Percentiles rank a stretch among this genome's conserved stretches.
Evolutionary conservation across 2,888 invertebrate genomes (phyloP).

Genomic region (Melipona bicolor): DNA sequence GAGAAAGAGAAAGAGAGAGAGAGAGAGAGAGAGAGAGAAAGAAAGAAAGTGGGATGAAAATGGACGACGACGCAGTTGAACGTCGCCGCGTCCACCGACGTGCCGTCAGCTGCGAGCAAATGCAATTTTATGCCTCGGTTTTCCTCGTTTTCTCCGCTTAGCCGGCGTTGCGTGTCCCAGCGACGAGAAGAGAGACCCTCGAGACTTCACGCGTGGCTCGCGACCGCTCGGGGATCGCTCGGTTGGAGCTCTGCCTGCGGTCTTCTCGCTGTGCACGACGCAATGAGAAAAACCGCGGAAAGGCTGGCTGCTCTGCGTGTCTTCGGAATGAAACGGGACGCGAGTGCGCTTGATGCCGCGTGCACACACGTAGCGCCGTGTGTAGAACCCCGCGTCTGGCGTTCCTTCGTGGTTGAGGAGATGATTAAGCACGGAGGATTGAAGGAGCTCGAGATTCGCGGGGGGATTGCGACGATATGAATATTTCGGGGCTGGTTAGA

Average conservation of each 20-base stretch:
- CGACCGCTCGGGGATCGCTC: constrained; percentile 32
- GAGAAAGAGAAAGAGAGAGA: background rate
- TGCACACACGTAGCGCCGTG: background rate
- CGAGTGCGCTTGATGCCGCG: background rate
- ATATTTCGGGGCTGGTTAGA: background rate
- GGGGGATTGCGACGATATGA: background rate
- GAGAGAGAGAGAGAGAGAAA: no score
- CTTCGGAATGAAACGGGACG: background rate
- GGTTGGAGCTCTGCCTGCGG: constrained; percentile 10
- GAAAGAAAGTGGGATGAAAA: background rate
- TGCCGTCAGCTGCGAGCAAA: constrained; percentile 57
- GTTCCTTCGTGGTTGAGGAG: background rate
- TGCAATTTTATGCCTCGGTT: constrained; percentile 73
- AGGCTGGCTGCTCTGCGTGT: background rate
- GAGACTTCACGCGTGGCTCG: constrained; percentile 56
- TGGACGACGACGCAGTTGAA: background rate
- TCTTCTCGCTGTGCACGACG: background rate
- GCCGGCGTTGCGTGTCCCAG: background rate
- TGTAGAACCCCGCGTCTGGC: background rate
- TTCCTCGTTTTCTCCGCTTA: constrained; percentile 50
- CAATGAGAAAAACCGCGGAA: constrained; percentile 11
- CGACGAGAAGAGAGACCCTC: constrained; percentile 45
- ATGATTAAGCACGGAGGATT: constrained; percentile 1
- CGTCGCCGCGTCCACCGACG: constrained; percentile 24
- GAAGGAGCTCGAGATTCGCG: background rate